A percentile compares a stretch with the other conserved stretches of the same genome.
Evolutionary conservation across 2,113 vertebrate species (phyloP).

Genomic region (Cyanoderma ruficeps): DNA sequence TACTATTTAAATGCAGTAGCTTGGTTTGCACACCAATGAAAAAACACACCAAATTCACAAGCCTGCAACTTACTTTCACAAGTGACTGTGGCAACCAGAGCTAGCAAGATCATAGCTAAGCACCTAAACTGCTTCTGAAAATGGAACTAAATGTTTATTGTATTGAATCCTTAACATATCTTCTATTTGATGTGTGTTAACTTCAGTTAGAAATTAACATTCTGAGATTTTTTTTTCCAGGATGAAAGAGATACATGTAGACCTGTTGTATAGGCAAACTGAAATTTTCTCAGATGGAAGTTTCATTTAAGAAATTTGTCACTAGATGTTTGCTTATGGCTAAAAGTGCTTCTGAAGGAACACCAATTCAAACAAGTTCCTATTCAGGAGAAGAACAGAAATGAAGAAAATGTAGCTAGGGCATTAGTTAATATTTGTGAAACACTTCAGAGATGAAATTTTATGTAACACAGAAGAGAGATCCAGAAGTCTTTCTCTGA

Average conservation of each 20-base stretch:
- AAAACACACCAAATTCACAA: not conserved
- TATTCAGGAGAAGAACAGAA: not conserved
- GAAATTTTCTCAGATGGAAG: not conserved
- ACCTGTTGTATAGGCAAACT: not conserved
- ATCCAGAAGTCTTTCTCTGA: not conserved
- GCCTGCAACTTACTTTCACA: not conserved
- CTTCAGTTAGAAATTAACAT: not conserved
- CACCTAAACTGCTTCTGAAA: not conserved
- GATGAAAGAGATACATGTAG: not conserved
- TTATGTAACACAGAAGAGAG: slow-evolving; percentile 25
- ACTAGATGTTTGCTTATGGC: not conserved
- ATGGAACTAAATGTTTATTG: not conserved
- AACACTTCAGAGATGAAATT: slow-evolving; percentile 58
- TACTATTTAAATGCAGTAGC: not conserved
- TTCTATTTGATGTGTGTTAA: not conserved
- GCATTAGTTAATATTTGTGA: slow-evolving; percentile 70
- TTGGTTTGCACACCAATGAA: not conserved
- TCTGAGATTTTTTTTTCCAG: not conserved
- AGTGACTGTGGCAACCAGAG: not conserved
- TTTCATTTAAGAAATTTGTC: not conserved
- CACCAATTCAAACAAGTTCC: slow-evolving; percentile 19
- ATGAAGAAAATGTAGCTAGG: slow-evolving; percentile 32
- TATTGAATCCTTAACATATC: not conserved
- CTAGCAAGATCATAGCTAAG: not conserved
- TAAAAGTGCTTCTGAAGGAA: slow-evolving; percentile 11